A percentile compares a stretch with the other conserved stretches of the same genome.
phyloP scores from a whole-genome alignment of 2,113 vertebrate species.

The Crocuta crocuta region DNA sequence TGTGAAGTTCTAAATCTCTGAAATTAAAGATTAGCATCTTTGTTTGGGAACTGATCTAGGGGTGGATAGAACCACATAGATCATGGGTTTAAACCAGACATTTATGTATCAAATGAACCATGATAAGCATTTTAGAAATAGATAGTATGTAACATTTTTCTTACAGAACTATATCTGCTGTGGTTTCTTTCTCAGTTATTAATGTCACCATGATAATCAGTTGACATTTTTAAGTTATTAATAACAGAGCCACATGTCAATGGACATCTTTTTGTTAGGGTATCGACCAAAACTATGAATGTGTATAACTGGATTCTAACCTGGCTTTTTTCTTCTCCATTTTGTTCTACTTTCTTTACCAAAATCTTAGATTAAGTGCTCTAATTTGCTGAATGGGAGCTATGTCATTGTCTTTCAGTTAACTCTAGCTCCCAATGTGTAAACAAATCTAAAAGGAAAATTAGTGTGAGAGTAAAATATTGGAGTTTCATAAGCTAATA shows the following conservation, averaged over 20 bases:
- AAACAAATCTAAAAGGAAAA: conserved; percentile 18
- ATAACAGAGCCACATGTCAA: conserved; percentile 46
- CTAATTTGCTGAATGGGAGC: background rate
- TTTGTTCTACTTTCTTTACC: conserved; percentile 38
- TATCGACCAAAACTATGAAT: conserved; percentile 41
- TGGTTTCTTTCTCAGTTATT: conserved; percentile 65
- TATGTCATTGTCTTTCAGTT: background rate
- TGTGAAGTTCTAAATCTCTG: conserved; percentile 5
- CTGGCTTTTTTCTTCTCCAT: background rate
- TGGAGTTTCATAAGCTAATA: conserved; percentile 23
- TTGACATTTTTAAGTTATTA: conserved; percentile 69
- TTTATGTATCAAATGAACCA: conserved; percentile 54
- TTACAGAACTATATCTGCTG: conserved; percentile 10
- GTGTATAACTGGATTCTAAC: conserved; percentile 40
- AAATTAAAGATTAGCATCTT: conserved; percentile 55
- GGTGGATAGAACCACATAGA: background rate
- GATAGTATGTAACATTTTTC: conserved; percentile 51
- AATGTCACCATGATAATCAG: conserved; percentile 55
- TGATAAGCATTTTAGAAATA: conserved; percentile 60
- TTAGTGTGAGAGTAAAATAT: conserved; percentile 29
- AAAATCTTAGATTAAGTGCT: conserved; percentile 22
- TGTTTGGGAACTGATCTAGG: conserved; percentile 21
- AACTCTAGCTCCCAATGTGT: background rate
- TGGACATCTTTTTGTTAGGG: conserved; percentile 35
- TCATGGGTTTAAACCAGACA: conserved; percentile 50